Evolutionary conservation across 2,797 vertebrate genomes (phyloP).

Genomic region (Nyctalus aviator): DNA sequence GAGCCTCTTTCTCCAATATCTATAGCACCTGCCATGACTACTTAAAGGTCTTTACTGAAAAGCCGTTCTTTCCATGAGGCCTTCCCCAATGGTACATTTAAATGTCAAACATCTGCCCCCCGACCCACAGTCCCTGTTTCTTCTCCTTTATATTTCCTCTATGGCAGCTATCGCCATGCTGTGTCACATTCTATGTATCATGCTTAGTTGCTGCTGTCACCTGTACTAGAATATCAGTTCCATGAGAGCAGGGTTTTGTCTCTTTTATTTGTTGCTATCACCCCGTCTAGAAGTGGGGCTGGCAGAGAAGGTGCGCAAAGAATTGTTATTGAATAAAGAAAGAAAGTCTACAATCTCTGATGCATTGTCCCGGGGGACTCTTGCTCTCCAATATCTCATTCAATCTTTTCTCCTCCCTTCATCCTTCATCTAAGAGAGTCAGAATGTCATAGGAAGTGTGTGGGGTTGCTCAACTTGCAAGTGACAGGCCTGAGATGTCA

Average conservation of each 20-base stretch:
- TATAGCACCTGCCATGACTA: background rate
- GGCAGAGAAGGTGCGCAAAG: background rate
- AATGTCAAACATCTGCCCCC: background rate
- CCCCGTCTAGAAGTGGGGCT: background rate
- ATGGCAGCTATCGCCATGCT: too few species aligned
- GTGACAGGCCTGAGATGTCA: background rate
- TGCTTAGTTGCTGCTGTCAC: background rate
- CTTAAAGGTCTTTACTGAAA: background rate
- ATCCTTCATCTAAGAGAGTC: background rate
- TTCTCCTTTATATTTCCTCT: background rate
- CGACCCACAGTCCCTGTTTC: background rate
- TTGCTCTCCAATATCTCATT: background rate
- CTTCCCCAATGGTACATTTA: background rate
- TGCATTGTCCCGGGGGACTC: rapidly evolving
- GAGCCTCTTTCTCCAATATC: background rate
- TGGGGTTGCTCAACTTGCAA: background rate
- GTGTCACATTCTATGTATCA: rapidly evolving
- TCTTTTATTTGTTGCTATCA: background rate
- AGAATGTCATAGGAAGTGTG: background rate
- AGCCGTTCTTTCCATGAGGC: rapidly evolving
- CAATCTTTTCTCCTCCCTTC: background rate
- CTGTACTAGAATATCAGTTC: background rate
- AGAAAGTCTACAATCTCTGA: background rate
- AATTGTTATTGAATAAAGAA: background rate
- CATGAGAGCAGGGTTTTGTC: background rate